A percentile compares a stretch with the other conserved stretches of the same genome.
Evolutionary conservation across 92 coral and sea anemone species (phyloP).

Genomic region (Blastomussa wellsi): DNA sequence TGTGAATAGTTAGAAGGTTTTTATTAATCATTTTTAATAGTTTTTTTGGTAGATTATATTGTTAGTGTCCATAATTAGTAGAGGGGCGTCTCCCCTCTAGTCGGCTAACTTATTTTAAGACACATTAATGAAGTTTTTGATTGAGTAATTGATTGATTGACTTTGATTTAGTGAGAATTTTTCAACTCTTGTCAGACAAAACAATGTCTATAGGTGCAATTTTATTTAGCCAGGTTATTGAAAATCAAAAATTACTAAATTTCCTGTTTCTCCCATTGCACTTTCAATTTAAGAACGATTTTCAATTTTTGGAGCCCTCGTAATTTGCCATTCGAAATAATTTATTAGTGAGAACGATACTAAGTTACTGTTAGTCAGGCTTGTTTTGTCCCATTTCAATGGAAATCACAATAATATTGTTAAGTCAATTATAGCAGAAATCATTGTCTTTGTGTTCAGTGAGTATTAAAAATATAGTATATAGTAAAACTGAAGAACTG

Average conservation of each 20-base stretch:
- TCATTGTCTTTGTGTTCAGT: neutral
- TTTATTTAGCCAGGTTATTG: neutral
- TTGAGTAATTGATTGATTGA: too few relatives aligned
- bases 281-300: neutral
- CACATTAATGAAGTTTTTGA: too few relatives aligned
- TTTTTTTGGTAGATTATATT: too few relatives aligned
- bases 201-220: neutral
- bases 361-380: neutral
- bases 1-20: too few relatives aligned
- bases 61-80: too few relatives aligned
- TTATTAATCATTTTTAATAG: too few relatives aligned
- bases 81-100: too few relatives aligned
- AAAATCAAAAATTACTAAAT: neutral
- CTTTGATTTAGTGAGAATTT: neutral
- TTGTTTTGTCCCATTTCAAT: neutral
- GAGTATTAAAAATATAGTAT: neutral
- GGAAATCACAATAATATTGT: neutral
- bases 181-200: neutral
- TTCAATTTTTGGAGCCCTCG: neutral
- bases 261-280: neutral
- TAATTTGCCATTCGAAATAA: constrained; percentile 29
- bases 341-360: neutral
- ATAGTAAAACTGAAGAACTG: neutral
- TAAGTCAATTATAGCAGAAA: neutral
- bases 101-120: too few relatives aligned